Base-by-base conservation (phyloP, 2,113 vertebrate species). In the Pseudorectes ferrugineus region DNA sequence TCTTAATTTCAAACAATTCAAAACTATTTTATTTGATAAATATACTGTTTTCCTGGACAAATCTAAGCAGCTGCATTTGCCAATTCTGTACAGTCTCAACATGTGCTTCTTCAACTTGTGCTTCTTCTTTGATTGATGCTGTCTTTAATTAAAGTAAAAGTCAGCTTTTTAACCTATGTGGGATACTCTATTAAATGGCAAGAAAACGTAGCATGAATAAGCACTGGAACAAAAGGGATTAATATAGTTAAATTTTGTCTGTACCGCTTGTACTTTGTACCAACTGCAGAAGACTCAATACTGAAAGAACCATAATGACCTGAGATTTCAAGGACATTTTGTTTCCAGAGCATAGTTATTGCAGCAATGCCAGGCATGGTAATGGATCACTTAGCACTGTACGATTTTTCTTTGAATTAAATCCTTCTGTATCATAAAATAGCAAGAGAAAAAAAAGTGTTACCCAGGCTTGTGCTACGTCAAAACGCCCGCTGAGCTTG, bases 311-410 rank as follows among this genome's bases (percentile, higher is more conserved):
- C 29, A 14, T 40, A 77, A 93, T 72, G 59, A 86, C 58, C 71
- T 29, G 14, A 49, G 71, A 93, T 42, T 89, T 96, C 62, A 94
- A 92, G 92, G 76, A 85, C 68, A 54, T 93, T 91, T 90, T 94
- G 75, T 81, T 96, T 94, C 91, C 51, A 85, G 68, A 65, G 35
- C 2, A 2, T 72, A 97, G 92, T 95, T 87, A 91, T 19, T 76
- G 55, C 2, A 7, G 62, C 49, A 71, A 26, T 51, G 79, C 72
- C 65, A 86, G 76, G 35, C 43, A 38, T 29, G 20, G 38, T 89
- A 95, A 87, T 87, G 76, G 88, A 83, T 93, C 79, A 72, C 40
- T 91, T 96, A 82, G 85, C 70, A 75, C 40, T 46, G 55, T 66
- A 9, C 1, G 1, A 45, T 77, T 92, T 86, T 73, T 58, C 55